phyloP scores from a whole-genome alignment of 2,888 invertebrate species.

The Ischnura elegans region DNA sequence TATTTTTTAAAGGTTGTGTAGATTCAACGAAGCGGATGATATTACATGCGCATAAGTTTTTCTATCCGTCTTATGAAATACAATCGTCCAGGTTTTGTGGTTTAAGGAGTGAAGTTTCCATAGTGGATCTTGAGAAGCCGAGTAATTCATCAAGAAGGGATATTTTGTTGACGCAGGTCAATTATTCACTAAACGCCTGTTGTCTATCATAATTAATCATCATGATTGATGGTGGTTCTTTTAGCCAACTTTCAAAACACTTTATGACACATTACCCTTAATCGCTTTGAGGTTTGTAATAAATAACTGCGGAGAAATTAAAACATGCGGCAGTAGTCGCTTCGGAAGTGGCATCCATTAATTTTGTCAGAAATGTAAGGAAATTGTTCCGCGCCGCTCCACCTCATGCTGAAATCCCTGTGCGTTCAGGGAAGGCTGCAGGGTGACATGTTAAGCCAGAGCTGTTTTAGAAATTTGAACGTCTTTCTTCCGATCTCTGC shows the following conservation, averaged over 20 bases:
- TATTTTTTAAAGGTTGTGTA: too few species aligned
- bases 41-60: too few species aligned
- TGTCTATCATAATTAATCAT: neutral
- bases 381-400: neutral
- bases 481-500: too few species aligned
- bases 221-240: neutral
- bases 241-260: neutral
- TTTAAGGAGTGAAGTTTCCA: too few species aligned
- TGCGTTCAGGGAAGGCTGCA: neutral
- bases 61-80: too few species aligned
- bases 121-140: too few species aligned
- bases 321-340: neutral
- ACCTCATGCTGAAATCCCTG: neutral
- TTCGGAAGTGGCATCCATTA: neutral
- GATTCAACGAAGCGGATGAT: too few species aligned
- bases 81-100: neutral
- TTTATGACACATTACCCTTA: constrained; percentile 25
- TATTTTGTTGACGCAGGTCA: neutral
- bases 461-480: too few species aligned
- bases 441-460: too few species aligned
- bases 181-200: neutral
- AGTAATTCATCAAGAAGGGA: constrained; percentile 30
- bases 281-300: constrained; percentile 1
- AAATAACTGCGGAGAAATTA: constrained; percentile 7
- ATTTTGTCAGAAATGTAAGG: neutral